phyloP scores from a whole-genome alignment of 2,113 vertebrate species.

The Alouatta palliata region DNA sequence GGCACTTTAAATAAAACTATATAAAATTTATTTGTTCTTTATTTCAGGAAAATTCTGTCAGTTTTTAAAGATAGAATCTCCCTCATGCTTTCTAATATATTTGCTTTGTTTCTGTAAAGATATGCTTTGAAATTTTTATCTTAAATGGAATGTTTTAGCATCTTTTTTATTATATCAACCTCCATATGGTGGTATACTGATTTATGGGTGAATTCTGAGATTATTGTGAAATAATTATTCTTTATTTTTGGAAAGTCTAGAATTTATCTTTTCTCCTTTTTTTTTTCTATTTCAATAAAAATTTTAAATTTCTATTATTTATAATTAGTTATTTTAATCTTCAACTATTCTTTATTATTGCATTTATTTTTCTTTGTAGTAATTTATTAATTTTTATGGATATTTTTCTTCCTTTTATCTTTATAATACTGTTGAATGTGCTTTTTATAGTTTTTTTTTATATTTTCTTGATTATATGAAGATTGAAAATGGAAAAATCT shows the following conservation, averaged over 20 bases:
- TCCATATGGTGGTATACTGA: neutral
- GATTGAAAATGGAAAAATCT: neutral
- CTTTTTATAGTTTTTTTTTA: neutral
- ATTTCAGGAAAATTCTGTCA: neutral
- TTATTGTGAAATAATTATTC: neutral
- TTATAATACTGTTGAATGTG: neutral
- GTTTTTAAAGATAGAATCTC: neutral
- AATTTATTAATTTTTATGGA: neutral
- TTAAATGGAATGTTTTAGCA: neutral
- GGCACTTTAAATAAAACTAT: neutral
- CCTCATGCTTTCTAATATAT: neutral
- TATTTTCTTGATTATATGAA: neutral
- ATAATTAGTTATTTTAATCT: neutral
- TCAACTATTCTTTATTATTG: neutral
- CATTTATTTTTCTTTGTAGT: neutral
- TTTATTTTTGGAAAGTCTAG: neutral
- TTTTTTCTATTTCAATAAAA: neutral
- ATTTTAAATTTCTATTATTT: neutral
- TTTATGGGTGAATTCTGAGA: neutral
- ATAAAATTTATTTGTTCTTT: neutral
- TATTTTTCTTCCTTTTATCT: neutral
- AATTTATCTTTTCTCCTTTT: neutral
- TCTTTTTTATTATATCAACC: neutral
- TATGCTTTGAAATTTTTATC: neutral
- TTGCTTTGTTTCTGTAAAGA: neutral